Evolutionary conservation across 2,888 invertebrate species (phyloP).

Genomic region (Lasioglossum malachurum): DNA sequence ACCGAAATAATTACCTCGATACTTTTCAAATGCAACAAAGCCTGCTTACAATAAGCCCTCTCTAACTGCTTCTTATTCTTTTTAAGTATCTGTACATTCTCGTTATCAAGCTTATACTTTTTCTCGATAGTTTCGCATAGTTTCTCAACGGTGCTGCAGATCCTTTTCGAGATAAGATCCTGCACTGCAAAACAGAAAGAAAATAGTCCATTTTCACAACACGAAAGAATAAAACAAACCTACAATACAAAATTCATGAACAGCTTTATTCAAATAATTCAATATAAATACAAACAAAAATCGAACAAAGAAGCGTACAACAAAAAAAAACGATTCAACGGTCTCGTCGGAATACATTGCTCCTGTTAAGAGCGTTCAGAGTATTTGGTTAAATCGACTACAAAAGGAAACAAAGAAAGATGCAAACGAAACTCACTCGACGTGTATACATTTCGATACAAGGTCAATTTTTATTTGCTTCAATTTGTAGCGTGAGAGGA

Average conservation of each 20-base stretch:
- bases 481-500: slow-evolving; percentile 17
- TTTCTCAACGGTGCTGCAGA: slow-evolving; percentile 67
- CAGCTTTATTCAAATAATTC: slow-evolving; percentile 6
- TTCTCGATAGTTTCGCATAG: slow-evolving; percentile 70
- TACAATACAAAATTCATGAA: not conserved
- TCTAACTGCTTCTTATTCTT: slow-evolving; percentile 65
- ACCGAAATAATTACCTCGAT: slow-evolving; percentile 74
- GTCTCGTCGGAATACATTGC: not conserved
- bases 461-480: slow-evolving; percentile 59
- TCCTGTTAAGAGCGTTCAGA: not conserved
- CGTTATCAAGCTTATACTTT: slow-evolving; percentile 65
- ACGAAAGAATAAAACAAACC: not conserved
- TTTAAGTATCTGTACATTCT: slow-evolving; percentile 57
- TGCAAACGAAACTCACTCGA: slow-evolving; percentile 12
- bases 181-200: slow-evolving; percentile 68
- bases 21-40: slow-evolving; percentile 66
- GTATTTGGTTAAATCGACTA: not conserved
- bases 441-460: slow-evolving; percentile 29
- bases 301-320: not conserved
- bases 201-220: slow-evolving; percentile 3
- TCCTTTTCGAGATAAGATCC: slow-evolving; percentile 68
- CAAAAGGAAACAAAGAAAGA: slow-evolving; percentile 23
- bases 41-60: slow-evolving; percentile 66
- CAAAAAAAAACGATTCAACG: not conserved
- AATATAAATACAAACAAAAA: not conserved